Evolutionary conservation across 2,888 invertebrate species (phyloP).

Genomic region (Allygus modestus): DNA sequence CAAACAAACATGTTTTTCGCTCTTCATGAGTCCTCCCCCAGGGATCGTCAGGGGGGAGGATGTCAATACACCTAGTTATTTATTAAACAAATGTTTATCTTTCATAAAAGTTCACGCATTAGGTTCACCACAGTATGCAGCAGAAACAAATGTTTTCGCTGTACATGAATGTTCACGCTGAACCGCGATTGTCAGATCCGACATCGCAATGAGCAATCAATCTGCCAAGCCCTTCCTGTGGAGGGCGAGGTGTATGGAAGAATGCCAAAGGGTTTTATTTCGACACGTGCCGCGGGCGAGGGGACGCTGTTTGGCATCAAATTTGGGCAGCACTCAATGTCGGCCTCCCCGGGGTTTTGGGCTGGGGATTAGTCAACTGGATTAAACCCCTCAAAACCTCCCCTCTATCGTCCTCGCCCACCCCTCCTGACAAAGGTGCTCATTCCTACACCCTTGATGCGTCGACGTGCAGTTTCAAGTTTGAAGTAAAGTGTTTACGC

Average conservation of each 20-base stretch:
- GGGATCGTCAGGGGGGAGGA: no score
- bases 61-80: no score
- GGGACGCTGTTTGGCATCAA: neutral
- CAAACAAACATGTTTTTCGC: no score
- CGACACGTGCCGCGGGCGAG: conserved; percentile 2
- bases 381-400: conserved; percentile 36
- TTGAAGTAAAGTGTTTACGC: no score
- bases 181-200: no score
- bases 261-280: conserved; percentile 38
- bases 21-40: no score
- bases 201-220: neutral
- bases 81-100: no score
- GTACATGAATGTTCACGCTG: no score
- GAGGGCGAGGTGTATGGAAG: conserved; percentile 24
- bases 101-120: no score
- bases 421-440: neutral
- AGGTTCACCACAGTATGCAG: no score
- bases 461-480: no score
- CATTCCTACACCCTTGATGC: neutral
- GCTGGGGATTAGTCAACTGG: conserved; percentile 30
- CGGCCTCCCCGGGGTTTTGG: neutral
- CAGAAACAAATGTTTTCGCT: no score
- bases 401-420: neutral
- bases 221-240: neutral
- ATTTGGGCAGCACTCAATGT: conserved; percentile 5